phyloP scores from a whole-genome alignment of 2,888 invertebrate genomes.

The Limnephilus lunatus region DNA sequence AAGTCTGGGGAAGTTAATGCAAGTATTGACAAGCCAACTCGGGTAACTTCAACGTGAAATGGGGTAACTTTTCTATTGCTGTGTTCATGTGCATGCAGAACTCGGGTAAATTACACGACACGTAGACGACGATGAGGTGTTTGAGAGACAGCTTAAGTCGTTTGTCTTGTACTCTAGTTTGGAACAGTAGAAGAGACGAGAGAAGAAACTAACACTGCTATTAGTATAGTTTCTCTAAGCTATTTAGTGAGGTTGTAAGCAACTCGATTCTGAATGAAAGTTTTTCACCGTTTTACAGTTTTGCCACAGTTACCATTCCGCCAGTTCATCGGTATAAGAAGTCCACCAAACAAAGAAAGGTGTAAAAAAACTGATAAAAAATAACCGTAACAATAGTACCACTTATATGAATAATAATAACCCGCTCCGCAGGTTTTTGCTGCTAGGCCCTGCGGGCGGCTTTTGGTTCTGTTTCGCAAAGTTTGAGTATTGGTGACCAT shows the following conservation, averaged over 20 bases:
- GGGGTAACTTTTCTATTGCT: neutral
- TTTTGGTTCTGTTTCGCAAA: too few relatives aligned
- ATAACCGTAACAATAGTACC: too few relatives aligned
- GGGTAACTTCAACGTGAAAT: neutral
- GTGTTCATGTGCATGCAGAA: neutral
- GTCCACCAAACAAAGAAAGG: too few relatives aligned
- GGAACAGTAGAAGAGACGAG: neutral
- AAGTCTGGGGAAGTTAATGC: neutral
- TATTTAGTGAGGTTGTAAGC: neutral
- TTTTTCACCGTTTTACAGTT: too few relatives aligned
- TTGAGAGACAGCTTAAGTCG: neutral
- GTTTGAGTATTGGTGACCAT: too few relatives aligned
- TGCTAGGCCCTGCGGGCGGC: too few relatives aligned
- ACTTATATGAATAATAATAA: too few relatives aligned
- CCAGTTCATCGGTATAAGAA: too few relatives aligned
- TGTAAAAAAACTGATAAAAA: too few relatives aligned
- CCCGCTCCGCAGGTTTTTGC: too few relatives aligned
- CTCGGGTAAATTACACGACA: slow-evolving; percentile 2
- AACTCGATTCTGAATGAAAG: too few relatives aligned
- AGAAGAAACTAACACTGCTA: neutral
- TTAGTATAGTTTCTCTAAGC: neutral
- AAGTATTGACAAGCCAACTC: neutral
- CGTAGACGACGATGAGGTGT: neutral
- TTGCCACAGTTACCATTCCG: too few relatives aligned
- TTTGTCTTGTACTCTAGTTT: neutral